Conservation (phyloP, 2,888 invertebrate species). For the Sclerodermus sp. region DNA sequence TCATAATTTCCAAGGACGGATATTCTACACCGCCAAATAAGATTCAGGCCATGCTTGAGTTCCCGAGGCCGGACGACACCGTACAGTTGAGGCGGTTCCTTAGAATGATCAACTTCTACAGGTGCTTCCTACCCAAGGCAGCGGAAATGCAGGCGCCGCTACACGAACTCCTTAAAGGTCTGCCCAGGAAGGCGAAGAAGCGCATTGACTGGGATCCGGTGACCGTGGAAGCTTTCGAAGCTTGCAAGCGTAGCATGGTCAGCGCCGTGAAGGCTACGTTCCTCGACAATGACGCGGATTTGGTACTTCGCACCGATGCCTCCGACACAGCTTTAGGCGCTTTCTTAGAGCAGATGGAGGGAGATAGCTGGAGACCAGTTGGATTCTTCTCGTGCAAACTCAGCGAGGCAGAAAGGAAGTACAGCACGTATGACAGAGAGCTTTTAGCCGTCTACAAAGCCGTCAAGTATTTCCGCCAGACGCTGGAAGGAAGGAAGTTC, state of each 20-base stretch:
- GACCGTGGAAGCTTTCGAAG: conserved; percentile 19
- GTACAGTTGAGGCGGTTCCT: conserved; percentile 11
- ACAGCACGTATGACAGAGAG: conserved; percentile 28
- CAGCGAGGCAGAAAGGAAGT: conserved; percentile 19
- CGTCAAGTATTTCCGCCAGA: conserved; percentile 16
- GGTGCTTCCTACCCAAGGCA: conserved; percentile 11
- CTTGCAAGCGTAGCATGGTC: conserved; percentile 13
- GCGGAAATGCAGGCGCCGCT: conserved; percentile 15
- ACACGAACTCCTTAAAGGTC: background rate
- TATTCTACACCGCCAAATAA: conserved; percentile 11
- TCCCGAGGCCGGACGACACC: conserved; percentile 5
- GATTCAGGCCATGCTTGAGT: conserved; percentile 15
- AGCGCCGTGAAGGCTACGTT: conserved; percentile 10
- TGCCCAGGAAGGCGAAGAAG: background rate
- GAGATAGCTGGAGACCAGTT: conserved; percentile 8
- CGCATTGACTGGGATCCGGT: conserved; percentile 12
- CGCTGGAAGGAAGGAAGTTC: conserved; percentile 17
- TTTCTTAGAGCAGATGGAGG: conserved; percentile 7
- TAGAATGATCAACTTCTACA: no score
- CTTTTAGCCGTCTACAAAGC: conserved; percentile 14
- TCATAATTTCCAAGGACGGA: conserved; percentile 7
- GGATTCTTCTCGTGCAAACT: conserved; percentile 14
- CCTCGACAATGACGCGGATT: conserved; percentile 8
- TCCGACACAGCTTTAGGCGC: conserved; percentile 14
- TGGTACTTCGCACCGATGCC: conserved; percentile 18